Evolutionary conservation across 2,888 invertebrate genomes (phyloP).

Genomic region (Saturnia japonica): DNA sequence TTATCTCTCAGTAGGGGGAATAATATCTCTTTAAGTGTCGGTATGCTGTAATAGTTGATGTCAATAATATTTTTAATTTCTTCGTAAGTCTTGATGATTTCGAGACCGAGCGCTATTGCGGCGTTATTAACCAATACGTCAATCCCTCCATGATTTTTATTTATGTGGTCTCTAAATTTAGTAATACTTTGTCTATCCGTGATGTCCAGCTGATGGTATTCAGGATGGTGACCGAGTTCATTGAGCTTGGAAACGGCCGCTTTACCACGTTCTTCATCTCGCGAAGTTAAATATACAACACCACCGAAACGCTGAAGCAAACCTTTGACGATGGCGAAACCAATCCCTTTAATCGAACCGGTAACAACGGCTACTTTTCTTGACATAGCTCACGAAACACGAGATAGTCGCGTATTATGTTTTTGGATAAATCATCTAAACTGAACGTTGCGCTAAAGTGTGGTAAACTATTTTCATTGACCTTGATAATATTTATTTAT

Average conservation of each 20-base stretch:
- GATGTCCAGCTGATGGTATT: conserved; percentile 87
- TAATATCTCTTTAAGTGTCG: conserved; percentile 83
- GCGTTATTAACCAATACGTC: conserved; percentile 90
- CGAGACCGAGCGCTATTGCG: conserved; percentile 78
- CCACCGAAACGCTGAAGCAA: conserved; percentile 83
- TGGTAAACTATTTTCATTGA: background rate
- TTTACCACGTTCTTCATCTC: conserved; percentile 50
- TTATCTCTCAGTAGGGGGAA: conserved; percentile 86
- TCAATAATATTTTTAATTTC: conserved; percentile 83
- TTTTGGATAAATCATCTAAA: background rate
- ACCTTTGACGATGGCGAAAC: conserved; percentile 82
- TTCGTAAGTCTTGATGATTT: conserved; percentile 40
- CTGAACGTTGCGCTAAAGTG: background rate
- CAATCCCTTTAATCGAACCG: conserved; percentile 86
- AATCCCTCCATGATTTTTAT: conserved; percentile 84
- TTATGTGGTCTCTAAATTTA: conserved; percentile 79
- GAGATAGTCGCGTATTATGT: background rate
- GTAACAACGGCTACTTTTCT: conserved; percentile 72
- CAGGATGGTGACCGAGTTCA: conserved; percentile 55
- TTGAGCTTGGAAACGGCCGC: conserved; percentile 47
- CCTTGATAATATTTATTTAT: background rate
- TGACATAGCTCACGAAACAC: conserved; percentile 21
- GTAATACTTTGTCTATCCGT: conserved; percentile 79
- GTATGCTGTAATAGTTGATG: conserved; percentile 85
- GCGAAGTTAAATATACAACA: conserved; percentile 77